A percentile compares a stretch with the other conserved stretches of the same genome.
phyloP scores from a whole-genome alignment of 2,113 vertebrate genomes.

The Prinia subflava region DNA sequence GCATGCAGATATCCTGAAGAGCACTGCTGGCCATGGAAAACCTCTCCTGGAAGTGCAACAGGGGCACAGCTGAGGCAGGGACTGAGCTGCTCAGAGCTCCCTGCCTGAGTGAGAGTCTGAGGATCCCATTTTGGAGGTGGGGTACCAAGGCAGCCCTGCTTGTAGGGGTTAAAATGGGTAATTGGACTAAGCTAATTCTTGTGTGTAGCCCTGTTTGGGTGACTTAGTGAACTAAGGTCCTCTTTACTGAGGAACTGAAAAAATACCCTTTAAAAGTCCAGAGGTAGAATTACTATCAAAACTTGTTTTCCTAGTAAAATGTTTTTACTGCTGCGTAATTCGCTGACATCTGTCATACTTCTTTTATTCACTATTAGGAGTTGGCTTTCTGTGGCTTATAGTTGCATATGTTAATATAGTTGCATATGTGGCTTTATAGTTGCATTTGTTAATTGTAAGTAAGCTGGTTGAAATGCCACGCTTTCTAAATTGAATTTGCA shows the following conservation, averaged over 20 bases:
- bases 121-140: neutral
- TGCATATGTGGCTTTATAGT: neutral
- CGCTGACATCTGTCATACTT: neutral
- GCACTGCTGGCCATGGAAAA: fast-evolving
- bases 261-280: neutral
- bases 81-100: neutral
- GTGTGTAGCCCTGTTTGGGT: neutral
- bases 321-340: neutral
- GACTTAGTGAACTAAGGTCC: neutral
- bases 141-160: neutral
- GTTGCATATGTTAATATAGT: neutral
- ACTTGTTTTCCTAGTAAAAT: neutral
- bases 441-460: neutral
- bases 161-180: neutral
- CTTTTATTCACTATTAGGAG: neutral
- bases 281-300: neutral
- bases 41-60: neutral
- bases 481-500: neutral
- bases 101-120: neutral
- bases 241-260: neutral
- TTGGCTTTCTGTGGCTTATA: neutral
- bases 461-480: neutral
- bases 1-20: neutral
- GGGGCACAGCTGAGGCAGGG: neutral
- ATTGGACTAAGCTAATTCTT: neutral